Base-by-base conservation (phyloP, 2,888 invertebrate genomes). In the Epinotia nisella region DNA sequence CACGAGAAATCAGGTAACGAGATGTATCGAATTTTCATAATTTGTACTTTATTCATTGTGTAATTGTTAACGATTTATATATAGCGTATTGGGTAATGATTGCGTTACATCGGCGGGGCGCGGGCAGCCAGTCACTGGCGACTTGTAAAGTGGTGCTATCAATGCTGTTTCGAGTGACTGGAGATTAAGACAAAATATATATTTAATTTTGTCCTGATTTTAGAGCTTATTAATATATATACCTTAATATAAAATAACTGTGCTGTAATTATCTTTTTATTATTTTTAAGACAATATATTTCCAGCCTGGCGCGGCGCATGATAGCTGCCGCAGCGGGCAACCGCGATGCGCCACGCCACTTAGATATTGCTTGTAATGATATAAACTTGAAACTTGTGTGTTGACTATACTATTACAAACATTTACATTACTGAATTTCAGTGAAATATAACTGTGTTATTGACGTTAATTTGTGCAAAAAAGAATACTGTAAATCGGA, bases 401-500 rank as follows among this genome's bases (percentile, higher is more conserved):
- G 90, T 86, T 85, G 88, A 89, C 88, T 85, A 88, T 90, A 88
- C 80, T 85, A 85, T 73, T 73, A 73, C 73, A 73, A 73, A 85
- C 82, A 84, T 83, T 81, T 80, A 84, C 85, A 86, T 86, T 87
- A 83, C 87, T 87, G 88, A 78, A 89, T 91, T 91, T 90, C 88
- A 82, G 88, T 86, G 81, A 79, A 86, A 87, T 90, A 85, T 87
- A 89, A 90, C 87, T 90, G 91, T 91, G 90, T 92, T 92, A 91
- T 85, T 86, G 85, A 90, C 86, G 87, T 88, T 87, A 82, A 87
- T 89, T 91, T 90, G 88, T 90, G 87, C 80, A 89, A 92, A 87
- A 83, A 82, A 81, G 78, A 83, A 93, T 93, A 93, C 93, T 93
- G 93, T 93, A 90, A 90, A 91, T 91, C 89, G 87, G 92, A 92